phyloP scores from a whole-genome alignment of 2,888 invertebrate species.

The Noctua fimbriata region DNA sequence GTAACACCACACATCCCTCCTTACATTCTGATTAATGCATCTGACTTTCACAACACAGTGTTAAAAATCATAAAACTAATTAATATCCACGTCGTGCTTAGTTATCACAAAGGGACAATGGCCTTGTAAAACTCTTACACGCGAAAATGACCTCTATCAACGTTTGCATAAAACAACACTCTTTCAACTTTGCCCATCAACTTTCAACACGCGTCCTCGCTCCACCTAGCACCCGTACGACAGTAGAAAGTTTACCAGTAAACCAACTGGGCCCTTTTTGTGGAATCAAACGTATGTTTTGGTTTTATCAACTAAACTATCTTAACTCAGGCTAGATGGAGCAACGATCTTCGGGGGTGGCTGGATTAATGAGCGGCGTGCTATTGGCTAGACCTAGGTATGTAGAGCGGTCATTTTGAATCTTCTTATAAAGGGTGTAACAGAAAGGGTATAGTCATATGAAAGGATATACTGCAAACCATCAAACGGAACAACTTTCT shows the following conservation, averaged over 20 bases:
- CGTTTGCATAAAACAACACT: slow-evolving; percentile 57
- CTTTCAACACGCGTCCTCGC: slow-evolving; percentile 48
- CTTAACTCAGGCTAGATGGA: background rate
- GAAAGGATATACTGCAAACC: too few species aligned
- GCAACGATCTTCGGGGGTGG: background rate
- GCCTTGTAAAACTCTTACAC: slow-evolving; percentile 17
- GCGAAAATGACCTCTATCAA: slow-evolving; percentile 34
- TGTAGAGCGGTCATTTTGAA: too few species aligned
- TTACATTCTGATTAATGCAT: too few species aligned
- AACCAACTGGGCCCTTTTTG: background rate
- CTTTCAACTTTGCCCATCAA: slow-evolving; percentile 50
- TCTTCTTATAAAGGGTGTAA: too few species aligned
- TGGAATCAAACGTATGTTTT: background rate
- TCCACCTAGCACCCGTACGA: slow-evolving; percentile 33
- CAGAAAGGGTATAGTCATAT: too few species aligned
- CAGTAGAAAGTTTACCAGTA: background rate
- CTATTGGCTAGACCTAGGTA: too few species aligned
- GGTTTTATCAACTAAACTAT: background rate
- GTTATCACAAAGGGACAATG: slow-evolving; percentile 5
- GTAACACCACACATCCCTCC: too few species aligned
- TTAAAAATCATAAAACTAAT: background rate
- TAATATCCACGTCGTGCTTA: background rate
- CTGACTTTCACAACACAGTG: too few species aligned
- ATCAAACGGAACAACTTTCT: too few species aligned
- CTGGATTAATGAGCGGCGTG: background rate